These are phyloP conservation scores for Lithophane leautieri DNA, from an alignment of 2,888 invertebrate genomes.

Conservation along the genomic window DNA sequence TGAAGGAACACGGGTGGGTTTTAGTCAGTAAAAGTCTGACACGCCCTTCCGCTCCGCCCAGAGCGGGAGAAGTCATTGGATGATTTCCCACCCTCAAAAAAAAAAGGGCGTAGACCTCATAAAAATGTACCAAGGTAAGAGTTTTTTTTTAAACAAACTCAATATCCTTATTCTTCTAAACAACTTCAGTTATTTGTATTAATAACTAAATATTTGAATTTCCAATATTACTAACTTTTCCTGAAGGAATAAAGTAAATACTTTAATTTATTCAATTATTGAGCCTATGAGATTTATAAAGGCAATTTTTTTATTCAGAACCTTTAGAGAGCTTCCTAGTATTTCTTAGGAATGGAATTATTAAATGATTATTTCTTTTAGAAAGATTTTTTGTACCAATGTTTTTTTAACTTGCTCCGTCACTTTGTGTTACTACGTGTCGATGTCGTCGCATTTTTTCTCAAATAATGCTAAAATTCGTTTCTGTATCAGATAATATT, in stretches of 20 bases:
- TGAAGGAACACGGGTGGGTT: too few relatives aligned
- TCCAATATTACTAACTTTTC: conserved; percentile 6
- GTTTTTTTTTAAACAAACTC: neutral
- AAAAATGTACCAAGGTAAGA: neutral
- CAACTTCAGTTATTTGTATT: neutral
- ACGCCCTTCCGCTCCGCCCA: too few relatives aligned
- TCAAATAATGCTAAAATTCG: neutral
- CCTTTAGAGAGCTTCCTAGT: neutral
- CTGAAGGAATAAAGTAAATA: conserved; percentile 11
- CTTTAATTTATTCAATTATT: conserved; percentile 15
- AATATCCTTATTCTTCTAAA: neutral
- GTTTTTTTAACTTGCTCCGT: neutral
- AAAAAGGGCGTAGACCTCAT: neutral
- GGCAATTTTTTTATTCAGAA: neutral
- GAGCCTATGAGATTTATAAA: conserved; percentile 2
- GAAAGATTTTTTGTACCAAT: neutral
- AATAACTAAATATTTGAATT: conserved; percentile 1
- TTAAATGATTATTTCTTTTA: neutral
- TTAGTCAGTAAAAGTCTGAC: too few relatives aligned
- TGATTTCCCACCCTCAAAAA: too few relatives aligned
- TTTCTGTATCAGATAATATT: neutral
- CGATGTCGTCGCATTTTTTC: too few relatives aligned
- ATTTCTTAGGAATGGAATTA: conserved; percentile 9
- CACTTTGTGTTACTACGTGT: neutral
- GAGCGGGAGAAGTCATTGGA: too few relatives aligned